phyloP scores from a whole-genome alignment of 2,888 invertebrate species.

The Kryphioiulus occultus region DNA sequence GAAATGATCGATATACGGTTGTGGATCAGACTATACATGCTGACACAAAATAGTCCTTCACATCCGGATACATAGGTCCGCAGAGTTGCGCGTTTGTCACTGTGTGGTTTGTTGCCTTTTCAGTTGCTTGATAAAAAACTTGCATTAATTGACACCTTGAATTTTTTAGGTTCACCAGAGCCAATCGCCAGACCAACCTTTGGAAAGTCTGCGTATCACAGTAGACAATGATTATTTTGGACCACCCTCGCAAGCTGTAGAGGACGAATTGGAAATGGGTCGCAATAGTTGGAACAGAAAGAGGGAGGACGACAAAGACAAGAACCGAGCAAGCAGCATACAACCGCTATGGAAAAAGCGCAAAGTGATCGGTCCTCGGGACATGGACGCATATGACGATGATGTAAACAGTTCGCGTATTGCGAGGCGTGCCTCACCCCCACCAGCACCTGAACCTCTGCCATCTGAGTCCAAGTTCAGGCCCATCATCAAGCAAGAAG shows the following conservation, averaged over 20 bases:
- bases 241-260: neutral
- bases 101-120: too few relatives aligned
- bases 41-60: too few relatives aligned
- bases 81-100: too few relatives aligned
- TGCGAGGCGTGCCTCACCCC: neutral
- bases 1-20: too few relatives aligned
- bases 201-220: neutral
- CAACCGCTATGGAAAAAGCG: conserved; percentile 14
- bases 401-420: neutral
- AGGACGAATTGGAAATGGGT: neutral
- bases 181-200: neutral
- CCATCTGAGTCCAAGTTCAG: neutral
- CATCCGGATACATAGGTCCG: too few relatives aligned
- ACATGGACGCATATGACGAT: conserved; percentile 47
- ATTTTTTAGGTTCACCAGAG: neutral
- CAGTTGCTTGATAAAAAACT: too few relatives aligned
- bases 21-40: too few relatives aligned
- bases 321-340: neutral
- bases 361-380: conserved; percentile 39
- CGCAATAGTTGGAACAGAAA: neutral
- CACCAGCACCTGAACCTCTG: neutral
- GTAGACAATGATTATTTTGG: neutral
- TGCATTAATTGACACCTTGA: neutral
- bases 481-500: neutral
- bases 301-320: neutral